Evolutionary conservation across 92 coral and sea anemone genomes (phyloP), one percentile per base, ranked within the genome.

Genomic region (Phenganax marumi): DNA sequence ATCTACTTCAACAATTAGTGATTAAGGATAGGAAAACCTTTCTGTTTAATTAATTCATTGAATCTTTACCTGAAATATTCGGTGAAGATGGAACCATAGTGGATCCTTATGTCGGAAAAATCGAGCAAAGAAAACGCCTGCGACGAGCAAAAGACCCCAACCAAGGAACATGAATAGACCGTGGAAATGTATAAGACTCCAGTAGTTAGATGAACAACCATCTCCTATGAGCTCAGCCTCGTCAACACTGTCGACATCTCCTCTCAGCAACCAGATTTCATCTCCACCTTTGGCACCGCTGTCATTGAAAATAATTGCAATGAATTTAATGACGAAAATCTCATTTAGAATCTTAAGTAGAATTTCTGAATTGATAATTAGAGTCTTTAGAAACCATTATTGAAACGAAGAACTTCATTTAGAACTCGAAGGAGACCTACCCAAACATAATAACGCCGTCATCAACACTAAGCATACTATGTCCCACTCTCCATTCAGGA

Each of bases 401-500:
- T 33, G 43, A 33, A 33, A 33, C 5, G 43, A 33, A 5, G 43
- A 33, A 33, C 43, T 33, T 33, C 5, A 33, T 33, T 33, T 66
- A 23, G 14, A 9, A 66, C 0, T 66, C 10, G 0, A 12, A 23
- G 14, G 24, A 8, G 7, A 19, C 73, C 18, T 97, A 97, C 52
- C 98, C 97, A 88, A 95, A 95, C 84, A 95, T 53, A 4, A 95
- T 53, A 3, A 95, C 89, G 48, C 98, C 98, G 1, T 93, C 84
- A 3, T 90, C 87, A 3, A 79, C 92, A 91, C 91, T 92, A 90
- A 92, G 48, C 50, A 78, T 56, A 50, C 58, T 62, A 24, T 78
- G 83, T 12, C 83, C 83, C n/a, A 78, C 48, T 19, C 83, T 78
- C 83, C 83, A 78, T 50, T 0, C 33, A 12, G 83, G 83, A 16